Conservation (phyloP, 2,113 vertebrate species). For the Actenoides hombroni region DNA sequence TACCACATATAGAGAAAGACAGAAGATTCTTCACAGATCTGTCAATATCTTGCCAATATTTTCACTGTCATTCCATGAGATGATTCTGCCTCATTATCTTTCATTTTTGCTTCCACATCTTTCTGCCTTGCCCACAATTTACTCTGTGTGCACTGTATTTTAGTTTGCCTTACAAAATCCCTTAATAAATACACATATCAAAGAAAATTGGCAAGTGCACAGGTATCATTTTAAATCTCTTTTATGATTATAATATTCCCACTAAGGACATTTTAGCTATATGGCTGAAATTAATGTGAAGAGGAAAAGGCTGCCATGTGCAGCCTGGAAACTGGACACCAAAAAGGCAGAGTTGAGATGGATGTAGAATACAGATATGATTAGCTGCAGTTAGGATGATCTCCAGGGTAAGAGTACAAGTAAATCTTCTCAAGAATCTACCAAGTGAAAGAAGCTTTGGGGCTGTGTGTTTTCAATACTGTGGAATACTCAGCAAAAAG, state of each 20-base stretch:
- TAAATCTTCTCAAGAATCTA: neutral
- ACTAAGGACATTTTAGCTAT: neutral
- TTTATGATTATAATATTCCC: neutral
- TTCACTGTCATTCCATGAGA: neutral
- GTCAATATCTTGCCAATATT: neutral
- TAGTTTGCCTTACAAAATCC: neutral
- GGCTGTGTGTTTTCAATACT: rapidly evolving
- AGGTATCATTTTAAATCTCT: neutral
- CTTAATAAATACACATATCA: neutral
- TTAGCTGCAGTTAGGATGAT: neutral
- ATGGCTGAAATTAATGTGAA: neutral
- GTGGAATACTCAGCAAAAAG: neutral
- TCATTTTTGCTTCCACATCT: neutral
- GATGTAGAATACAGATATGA: neutral
- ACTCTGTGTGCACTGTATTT: neutral
- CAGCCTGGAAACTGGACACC: neutral
- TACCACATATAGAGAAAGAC: neutral
- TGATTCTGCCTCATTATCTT: neutral
- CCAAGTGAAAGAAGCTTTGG: neutral
- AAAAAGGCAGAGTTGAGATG: neutral
- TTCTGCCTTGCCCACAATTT: neutral
- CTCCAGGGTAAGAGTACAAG: neutral
- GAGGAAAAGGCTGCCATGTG: neutral
- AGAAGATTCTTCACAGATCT: neutral
- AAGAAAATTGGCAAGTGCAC: neutral